Evolutionary conservation across 2,888 invertebrate species (phyloP), one percentile per base, ranked within the genome.

Genomic region (Atrina japonica): DNA sequence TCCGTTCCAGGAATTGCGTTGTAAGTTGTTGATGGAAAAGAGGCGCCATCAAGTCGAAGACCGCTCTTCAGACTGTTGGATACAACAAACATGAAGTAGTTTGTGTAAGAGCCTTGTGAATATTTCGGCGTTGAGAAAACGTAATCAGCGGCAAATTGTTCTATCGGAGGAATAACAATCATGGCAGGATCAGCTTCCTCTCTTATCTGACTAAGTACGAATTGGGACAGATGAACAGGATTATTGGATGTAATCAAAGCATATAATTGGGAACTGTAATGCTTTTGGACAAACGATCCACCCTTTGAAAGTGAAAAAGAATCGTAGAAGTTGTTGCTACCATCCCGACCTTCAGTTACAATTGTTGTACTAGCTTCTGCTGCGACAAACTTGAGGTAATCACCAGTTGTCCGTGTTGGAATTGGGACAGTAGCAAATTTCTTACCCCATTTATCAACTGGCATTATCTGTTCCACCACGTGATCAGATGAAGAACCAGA

Each of bases 371-470:
- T 55, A 30, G 71, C 74, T 35, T 81, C 78, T 0, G 76, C 70
- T 0, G 77, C 82, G 66, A 78, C 60, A 21, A 87, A 70, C 30
- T 81, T 74, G 47, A 83, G 76, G 18, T 83, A 59, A 60, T 88
- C 87, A 0, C 86, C 87, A 3, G 73, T 68, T 5, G 78, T 75
- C 49, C 85, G 70, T 23, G 73, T 72, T 1, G 86, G 83, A 14
- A 86, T 78, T 7, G 85, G 83, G 1, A 82, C 83, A 27, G 81
- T 81, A 25, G 80, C 72, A 70, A 86, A 88, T 9, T 69, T 60
- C 29, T 72, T 82, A 23, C 87, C 86, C 87, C 87, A 88, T 3
- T 83, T 83, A 35, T 79, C 72, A 2, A 83, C 75, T 0, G 85
- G 83, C 23, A 80, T 69, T 58, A 87, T 23, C 73, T 83, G 81